Evolutionary conservation across 2,888 invertebrate genomes (phyloP), one percentile per base, ranked within the genome.

Genomic region (Heteromurus nitidus): DNA sequence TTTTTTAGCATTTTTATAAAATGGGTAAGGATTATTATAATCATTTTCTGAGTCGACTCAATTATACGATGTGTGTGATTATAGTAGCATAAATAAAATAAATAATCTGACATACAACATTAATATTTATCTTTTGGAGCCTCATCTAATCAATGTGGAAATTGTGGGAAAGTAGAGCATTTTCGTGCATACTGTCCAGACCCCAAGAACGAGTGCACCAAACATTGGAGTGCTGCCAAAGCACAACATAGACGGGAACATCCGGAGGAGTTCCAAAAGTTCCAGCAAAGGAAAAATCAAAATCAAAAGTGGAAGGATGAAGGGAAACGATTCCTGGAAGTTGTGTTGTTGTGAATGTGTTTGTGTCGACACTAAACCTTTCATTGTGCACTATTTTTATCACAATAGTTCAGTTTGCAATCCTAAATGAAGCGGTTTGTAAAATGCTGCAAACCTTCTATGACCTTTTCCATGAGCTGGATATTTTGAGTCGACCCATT

Each of bases 401-500:
- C n/a, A 3, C n/a, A 47, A 11, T 47, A 11, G 11, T 60, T 60
- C 22, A 64, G 36, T 31, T 36, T 24, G 11, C 7, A 20, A 18
- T 64, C 3, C 18, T 64, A 42, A 64, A 36, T 36, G n/a, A 64
- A 36, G 42, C 36, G 2, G 22, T 64, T 42, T n/a, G 42, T 9
- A 3, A 31, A 9, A 22, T 64, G 64, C 7, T 18, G 18, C 36
- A 31, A 20, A 36, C 42, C 11, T 24, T 64, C 5, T 42, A 64
- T 31, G 64, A 64, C 18, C 18, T 64, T 3, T 13, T 22, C 7
- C 18, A 20, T 1, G 64, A 20, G 18, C 18, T 64, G 20, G 64
- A 64, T 20, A 42, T 64, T 5, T 64, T 64, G 42, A 42, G 42
- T 64, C 64, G 64, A 64, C 64, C 64, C 36, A 24, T 42, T 5